phyloP scores from a whole-genome alignment of 2,113 vertebrate species.

The Grantiella picta region DNA sequence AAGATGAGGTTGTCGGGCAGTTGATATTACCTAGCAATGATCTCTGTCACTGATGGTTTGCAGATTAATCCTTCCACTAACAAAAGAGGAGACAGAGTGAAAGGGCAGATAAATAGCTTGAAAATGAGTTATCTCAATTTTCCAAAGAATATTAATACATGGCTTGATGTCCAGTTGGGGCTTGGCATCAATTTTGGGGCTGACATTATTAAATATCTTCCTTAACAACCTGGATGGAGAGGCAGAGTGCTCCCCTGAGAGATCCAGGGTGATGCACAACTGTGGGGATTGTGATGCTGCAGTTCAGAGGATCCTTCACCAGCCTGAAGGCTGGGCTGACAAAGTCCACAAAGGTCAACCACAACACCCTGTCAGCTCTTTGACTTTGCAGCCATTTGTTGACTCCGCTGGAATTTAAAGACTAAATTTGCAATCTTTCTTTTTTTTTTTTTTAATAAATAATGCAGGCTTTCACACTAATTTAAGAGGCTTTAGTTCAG shows the following conservation, averaged over 20 bases:
- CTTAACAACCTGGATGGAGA: neutral
- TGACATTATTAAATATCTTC: neutral
- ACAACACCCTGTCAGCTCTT: neutral
- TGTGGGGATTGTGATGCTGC: too few species aligned
- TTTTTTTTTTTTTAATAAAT: neutral
- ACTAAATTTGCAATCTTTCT: rapidly evolving
- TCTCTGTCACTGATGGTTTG: neutral
- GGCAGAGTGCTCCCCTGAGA: neutral
- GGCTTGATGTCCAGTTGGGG: neutral
- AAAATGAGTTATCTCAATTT: neutral
- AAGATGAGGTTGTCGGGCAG: neutral
- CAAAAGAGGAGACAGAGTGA: neutral
- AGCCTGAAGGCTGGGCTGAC: neutral
- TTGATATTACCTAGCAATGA: neutral
- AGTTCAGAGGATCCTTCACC: neutral
- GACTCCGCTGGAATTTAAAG: neutral
- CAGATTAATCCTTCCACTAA: neutral
- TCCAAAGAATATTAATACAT: neutral
- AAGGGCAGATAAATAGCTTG: neutral
- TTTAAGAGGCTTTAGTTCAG: neutral
- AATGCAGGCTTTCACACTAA: neutral
- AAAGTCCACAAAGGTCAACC: neutral
- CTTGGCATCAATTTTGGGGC: neutral
- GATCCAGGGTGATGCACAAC: rapidly evolving
- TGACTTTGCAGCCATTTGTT: neutral